Evolutionary conservation across 2,113 vertebrate genomes (phyloP), one percentile per base, ranked within the genome.

Genomic region (Otocyon megalotis): DNA sequence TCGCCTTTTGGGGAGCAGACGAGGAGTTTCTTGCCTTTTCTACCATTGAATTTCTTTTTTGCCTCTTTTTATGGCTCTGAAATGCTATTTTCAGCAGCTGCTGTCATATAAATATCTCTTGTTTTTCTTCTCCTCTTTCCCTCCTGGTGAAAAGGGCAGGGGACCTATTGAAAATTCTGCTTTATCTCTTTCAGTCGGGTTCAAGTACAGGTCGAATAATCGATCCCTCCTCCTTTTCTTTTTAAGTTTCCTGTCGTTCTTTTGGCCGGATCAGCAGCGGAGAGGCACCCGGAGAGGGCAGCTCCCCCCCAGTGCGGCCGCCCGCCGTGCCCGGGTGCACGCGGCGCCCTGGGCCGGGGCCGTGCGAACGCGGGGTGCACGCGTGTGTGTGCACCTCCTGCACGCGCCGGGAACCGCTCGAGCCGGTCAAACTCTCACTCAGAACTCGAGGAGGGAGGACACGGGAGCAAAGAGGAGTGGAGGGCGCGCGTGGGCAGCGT

Each of bases 141-240:
- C 98, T 99, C 98, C 99, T 99, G 98, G 99, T 99, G 99, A 99
- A 99, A 99, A 99, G 99, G 99, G 98, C 99, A 99, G 98, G 98
- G 98, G 98, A 99, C 99, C 99, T 99, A 99, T 99, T 99, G 99
- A 99, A 99, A 99, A 99, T 99, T 99, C 99, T 98, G 98, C 99
- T 99, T 99, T 99, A 99, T 99, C 99, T 99, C 99, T 99, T 99
- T 99, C 98, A 99, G 98, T 98, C 98, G 99, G 99, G 99, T 99
- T 99, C 99, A 99, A 99, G 99, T 99, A 99, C 99, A 99, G 99
- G 99, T 99, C 99, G 99, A 99, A 99, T 99, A 99, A 99, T 99
- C 98, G 99, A 99, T 99, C 99, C 99, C 98, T 98, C 98, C 98
- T 98, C 98, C 98, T 99, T 99, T 99, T 98, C 98, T 99, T 99